A percentile compares a stretch with the other conserved stretches of the same genome.
phyloP scores from a whole-genome alignment of 2,888 invertebrate genomes.

The Subacronicta megacephala region DNA sequence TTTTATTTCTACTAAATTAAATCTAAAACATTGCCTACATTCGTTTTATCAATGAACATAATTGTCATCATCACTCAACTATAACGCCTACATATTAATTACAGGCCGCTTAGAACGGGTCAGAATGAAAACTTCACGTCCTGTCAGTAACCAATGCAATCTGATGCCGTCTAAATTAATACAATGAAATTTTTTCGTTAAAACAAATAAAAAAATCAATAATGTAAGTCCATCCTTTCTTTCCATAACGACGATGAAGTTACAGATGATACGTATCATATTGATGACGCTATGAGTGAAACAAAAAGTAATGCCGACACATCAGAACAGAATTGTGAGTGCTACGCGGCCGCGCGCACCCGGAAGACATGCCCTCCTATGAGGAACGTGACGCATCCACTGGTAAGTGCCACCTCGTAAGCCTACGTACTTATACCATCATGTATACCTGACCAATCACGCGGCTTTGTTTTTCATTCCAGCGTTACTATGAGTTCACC shows the following conservation, averaged over 20 bases:
- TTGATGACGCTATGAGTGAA: constrained; percentile 64
- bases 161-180: constrained; percentile 20
- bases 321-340: constrained; percentile 61
- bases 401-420: constrained; percentile 68
- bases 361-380: constrained; percentile 67
- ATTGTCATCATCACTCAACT: too few species aligned
- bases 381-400: constrained; percentile 79
- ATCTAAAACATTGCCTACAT: too few species aligned
- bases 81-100: too few species aligned
- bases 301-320: background rate
- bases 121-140: constrained; percentile 2
- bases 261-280: constrained; percentile 27
- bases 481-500: constrained; percentile 91
- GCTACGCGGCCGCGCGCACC: constrained; percentile 61
- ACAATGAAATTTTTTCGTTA: constrained; percentile 47
- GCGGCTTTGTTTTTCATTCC: constrained; percentile 53
- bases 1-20: too few species aligned
- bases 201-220: constrained; percentile 35
- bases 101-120: constrained; percentile 27
- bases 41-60: too few species aligned
- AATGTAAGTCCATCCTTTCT: constrained; percentile 57
- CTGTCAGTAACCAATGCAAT: constrained; percentile 38
- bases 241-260: constrained; percentile 59
- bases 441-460: background rate
- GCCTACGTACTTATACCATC: background rate